These are phyloP conservation scores for Pionites leucogaster DNA, from an alignment of 2,113 vertebrate species.

Conservation along the genomic window DNA sequence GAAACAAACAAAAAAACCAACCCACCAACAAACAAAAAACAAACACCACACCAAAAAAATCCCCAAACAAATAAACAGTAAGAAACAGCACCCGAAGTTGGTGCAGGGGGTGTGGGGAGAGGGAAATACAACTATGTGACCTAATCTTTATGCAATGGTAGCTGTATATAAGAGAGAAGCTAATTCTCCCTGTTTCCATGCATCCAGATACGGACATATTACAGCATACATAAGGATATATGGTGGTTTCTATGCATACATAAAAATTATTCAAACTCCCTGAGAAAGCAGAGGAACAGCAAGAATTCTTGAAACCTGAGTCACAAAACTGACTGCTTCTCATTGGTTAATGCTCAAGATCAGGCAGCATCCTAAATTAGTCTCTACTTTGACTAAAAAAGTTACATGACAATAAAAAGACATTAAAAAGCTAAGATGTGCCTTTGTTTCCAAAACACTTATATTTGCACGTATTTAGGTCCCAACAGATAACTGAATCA, in stretches of 20 bases:
- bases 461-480: not conserved
- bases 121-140: not conserved
- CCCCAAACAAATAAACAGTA: not conserved
- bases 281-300: not conserved
- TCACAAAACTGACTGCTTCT: not conserved
- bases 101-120: rapidly evolving
- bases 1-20: not conserved
- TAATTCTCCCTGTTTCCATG: not conserved
- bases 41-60: not conserved
- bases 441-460: not conserved
- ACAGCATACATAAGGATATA: not conserved
- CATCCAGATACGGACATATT: not conserved
- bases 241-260: not conserved
- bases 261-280: not conserved
- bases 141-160: not conserved
- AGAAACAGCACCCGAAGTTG: not conserved
- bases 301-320: slow-evolving; percentile 46
- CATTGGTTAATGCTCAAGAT: not conserved
- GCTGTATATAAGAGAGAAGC: not conserved
- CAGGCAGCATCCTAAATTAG: not conserved
- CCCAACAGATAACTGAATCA: not conserved
- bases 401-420: not conserved
- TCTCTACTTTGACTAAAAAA: not conserved
- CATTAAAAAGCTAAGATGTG: not conserved
- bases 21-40: not conserved